phyloP scores from a whole-genome alignment of 2,797 vertebrate genomes.

The Sebastes diploproa region DNA sequence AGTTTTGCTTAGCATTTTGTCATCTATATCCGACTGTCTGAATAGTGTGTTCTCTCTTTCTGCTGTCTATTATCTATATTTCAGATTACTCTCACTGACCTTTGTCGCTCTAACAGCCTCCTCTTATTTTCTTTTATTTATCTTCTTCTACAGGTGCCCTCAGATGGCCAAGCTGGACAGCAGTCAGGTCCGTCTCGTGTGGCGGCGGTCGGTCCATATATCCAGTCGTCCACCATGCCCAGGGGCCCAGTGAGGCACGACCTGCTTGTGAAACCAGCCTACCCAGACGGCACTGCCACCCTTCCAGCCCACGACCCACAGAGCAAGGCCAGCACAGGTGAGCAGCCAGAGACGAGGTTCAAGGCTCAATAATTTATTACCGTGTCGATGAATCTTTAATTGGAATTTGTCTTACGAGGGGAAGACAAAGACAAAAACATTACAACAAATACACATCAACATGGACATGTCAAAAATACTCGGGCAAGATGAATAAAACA shows the following conservation, averaged over 20 bases:
- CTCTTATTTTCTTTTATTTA: background rate
- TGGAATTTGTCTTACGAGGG: background rate
- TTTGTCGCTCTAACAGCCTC: background rate
- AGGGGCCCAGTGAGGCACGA: constrained; percentile 89
- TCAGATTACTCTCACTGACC: background rate
- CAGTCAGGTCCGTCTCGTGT: constrained; percentile 88
- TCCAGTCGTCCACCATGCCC: constrained; percentile 96
- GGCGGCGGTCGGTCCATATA: constrained; percentile 97
- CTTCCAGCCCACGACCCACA: constrained; percentile 83
- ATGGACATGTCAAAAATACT: background rate
- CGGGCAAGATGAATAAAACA: background rate
- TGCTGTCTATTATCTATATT: background rate
- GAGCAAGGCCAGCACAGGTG: constrained; percentile 71
- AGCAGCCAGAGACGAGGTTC: background rate
- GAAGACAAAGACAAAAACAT: background rate
- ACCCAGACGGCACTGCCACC: constrained; percentile 86
- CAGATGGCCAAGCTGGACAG: constrained; percentile 87
- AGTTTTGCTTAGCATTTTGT: background rate
- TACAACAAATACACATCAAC: background rate
- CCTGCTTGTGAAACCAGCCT: constrained; percentile 89
- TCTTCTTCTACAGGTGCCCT: constrained; percentile 79
- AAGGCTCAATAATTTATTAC: background rate
- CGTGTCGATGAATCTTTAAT: background rate
- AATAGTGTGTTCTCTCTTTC: background rate
- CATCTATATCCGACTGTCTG: background rate